Conservation (phyloP, 2,888 invertebrate species). For the Poecilobothrus nobilitatus region DNA sequence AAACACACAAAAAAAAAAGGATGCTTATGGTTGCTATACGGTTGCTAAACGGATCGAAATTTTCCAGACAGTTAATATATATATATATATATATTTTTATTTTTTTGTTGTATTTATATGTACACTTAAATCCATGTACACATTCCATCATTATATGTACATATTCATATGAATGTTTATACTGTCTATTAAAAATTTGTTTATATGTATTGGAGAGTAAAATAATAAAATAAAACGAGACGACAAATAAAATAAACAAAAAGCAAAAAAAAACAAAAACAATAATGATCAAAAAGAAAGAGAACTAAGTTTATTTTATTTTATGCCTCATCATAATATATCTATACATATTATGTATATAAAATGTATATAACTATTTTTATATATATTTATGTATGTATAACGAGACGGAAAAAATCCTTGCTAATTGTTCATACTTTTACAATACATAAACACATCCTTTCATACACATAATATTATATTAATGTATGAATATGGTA, state of each 20-base stretch:
- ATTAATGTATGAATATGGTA: not conserved
- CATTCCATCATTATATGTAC: not conserved
- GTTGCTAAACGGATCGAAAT: constrained; percentile 6
- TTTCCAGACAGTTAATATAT: constrained; percentile 1
- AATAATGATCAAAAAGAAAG: not conserved
- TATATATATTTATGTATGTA: too few species aligned
- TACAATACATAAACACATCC: too few species aligned
- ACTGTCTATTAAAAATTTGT: not conserved
- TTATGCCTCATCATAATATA: not conserved
- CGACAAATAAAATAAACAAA: not conserved
- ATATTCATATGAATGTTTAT: not conserved
- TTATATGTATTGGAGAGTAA: not conserved
- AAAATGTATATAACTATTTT: not conserved
- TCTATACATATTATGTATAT: not conserved
- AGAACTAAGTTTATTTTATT: not conserved
- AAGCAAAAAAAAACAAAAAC: too few species aligned
- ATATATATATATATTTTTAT: too few species aligned
- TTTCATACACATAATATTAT: too few species aligned
- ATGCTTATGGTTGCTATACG: not conserved
- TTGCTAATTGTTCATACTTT: too few species aligned
- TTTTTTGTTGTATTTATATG: too few species aligned
- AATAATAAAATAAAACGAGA: not conserved
- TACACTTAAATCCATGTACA: too few species aligned
- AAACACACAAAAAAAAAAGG: not conserved
- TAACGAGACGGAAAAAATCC: too few species aligned